Evolutionary conservation across 2,113 vertebrate genomes (phyloP), one percentile per base, ranked within the genome.

Genomic region (Clupea harengus): DNA sequence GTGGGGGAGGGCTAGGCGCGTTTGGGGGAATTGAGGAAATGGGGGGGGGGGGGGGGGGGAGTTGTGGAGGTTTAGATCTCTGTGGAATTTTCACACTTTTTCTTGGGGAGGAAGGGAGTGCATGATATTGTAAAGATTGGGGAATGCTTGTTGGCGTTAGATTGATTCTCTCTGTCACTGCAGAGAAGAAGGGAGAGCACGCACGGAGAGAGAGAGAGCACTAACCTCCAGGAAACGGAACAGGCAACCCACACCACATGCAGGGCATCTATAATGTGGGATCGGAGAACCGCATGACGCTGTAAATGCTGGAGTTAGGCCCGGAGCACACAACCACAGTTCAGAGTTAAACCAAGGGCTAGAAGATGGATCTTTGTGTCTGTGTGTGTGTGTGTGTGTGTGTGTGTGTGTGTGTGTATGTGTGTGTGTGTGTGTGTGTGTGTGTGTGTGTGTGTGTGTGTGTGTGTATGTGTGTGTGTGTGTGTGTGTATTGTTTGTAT

Each of bases 151-250:
- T 94, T 95, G 94, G 93, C 89, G 87, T 92, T 92, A 92, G 90
- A 92, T 92, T 92, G 92, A 93, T 93, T 89, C 92, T 91, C 90
- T 89, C 88, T 92, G 92, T 94, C 91, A 90, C 82, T 90, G 89
- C 89, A 86, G 88, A 92, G 91, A 88, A 89, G 64, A 10, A 72
- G 57, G 57, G 80, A 88, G 90, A 89, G 82, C 87, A 85, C 85
- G 87, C 92, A 91, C 86, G 89, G 52, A 54, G 52, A 54, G 17
- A 5, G 57, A 64, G 57, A 72, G 25, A 25, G 25, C 10, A 32
- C 92, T 91, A 93, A 93, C 92, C 91, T 90, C 86, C 91, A 93
- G 94, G 94, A 94, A 95, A 91, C 91, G 90, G 93, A 94, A 94
- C 92, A 91, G 90, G 89, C 89, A 90, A 88, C 88, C 94, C 88